Percentiles rank a stretch among this genome's conserved stretches.
Evolutionary conservation across 2,113 vertebrate species (phyloP).

Genomic region (Gobio gobio): DNA sequence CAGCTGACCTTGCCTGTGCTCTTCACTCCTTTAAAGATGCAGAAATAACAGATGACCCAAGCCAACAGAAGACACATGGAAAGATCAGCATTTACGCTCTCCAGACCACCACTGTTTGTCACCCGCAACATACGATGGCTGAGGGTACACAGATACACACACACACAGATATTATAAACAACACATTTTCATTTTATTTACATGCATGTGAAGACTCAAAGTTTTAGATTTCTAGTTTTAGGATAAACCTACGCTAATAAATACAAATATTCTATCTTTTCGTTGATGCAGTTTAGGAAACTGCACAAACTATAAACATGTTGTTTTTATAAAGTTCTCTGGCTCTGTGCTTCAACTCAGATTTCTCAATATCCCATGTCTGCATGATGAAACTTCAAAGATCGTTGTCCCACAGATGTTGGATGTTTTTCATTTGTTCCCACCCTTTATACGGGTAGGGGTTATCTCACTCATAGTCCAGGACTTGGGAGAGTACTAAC

Average conservation of each 20-base stretch:
- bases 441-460: conserved; percentile 5
- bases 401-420: not conserved
- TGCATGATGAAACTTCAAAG: not conserved
- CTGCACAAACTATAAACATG: conserved; percentile 24
- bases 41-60: conserved; percentile 85
- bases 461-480: not conserved
- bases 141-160: not conserved
- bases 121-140: conserved; percentile 83
- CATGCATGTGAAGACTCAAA: not conserved
- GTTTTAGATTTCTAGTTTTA: not conserved
- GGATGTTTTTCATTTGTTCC: not conserved
- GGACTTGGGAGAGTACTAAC: not conserved
- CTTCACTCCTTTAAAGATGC: conserved; percentile 85
- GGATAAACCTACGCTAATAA: not conserved
- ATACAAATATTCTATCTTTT: conserved; percentile 14
- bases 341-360: not conserved
- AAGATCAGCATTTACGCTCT: conserved; percentile 75
- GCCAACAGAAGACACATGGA: conserved; percentile 77
- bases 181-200: not conserved
- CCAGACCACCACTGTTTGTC: conserved; percentile 74
- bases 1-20: conserved; percentile 77
- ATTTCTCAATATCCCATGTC: conserved; percentile 41
- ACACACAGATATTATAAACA: conserved; percentile 11
- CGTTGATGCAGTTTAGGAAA: conserved; percentile 37
- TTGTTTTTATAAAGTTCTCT: conserved; percentile 47